These are phyloP conservation scores for Cryptotermes secundus DNA, from an alignment of 1,140 invertebrate species.

Conservation along the genomic window DNA sequence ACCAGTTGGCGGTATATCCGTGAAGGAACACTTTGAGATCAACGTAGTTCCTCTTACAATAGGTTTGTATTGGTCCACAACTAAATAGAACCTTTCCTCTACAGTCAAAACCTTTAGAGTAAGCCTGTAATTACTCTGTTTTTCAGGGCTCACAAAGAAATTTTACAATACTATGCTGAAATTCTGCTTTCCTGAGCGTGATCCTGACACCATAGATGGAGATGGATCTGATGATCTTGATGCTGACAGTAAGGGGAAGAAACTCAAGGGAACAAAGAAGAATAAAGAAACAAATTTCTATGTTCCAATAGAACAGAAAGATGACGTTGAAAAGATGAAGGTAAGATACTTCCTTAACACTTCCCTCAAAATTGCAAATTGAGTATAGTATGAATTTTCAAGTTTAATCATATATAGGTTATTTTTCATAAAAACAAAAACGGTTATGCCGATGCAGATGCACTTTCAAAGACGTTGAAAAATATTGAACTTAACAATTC, in stretches of 20 bases:
- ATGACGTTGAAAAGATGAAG: slow-evolving; percentile 99
- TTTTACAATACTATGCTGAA: slow-evolving; percentile 97
- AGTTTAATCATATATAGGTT: too few species aligned
- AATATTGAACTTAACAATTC: too few species aligned
- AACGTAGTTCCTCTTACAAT: slow-evolving; percentile 92
- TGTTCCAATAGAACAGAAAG: slow-evolving; percentile 78
- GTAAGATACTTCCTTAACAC: slow-evolving; percentile 47
- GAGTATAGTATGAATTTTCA: too few species aligned
- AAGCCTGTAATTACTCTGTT: too few species aligned
- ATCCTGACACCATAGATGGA: slow-evolving; percentile 79
- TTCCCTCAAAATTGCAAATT: slow-evolving; percentile 35
- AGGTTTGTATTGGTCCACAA: slow-evolving; percentile 53
- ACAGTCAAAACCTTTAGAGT: too few species aligned
- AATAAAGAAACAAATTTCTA: slow-evolving; percentile 84
- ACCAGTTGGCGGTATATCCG: slow-evolving; percentile 94
- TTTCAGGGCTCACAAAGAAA: slow-evolving; percentile 86
- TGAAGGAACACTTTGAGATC: slow-evolving; percentile 98
- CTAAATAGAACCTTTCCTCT: too few species aligned
- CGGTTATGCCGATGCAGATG: too few species aligned
- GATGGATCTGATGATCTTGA: slow-evolving; percentile 61
- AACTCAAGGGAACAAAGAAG: slow-evolving; percentile 51
- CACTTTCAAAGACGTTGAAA: too few species aligned
- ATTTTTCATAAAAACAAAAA: too few species aligned
- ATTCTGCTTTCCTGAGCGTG: slow-evolving; percentile 98
- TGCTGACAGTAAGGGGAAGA: slow-evolving; percentile 48